phyloP scores from a whole-genome alignment of 2,113 vertebrate genomes.

The Callorhinus ursinus region DNA sequence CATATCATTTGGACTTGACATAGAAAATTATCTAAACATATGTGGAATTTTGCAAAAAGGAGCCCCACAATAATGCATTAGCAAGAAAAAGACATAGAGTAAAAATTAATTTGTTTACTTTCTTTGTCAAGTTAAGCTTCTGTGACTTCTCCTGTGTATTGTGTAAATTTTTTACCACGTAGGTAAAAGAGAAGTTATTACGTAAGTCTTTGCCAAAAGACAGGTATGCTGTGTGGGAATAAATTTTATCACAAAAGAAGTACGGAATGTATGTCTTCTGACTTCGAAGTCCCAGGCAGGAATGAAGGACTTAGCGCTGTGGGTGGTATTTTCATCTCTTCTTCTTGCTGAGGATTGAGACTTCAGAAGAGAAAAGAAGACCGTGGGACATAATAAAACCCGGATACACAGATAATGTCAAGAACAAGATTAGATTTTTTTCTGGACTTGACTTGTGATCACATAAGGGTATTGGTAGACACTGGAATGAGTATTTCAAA shows the following conservation, averaged over 20 bases:
- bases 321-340: neutral
- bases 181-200: neutral
- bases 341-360: neutral
- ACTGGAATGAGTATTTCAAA: neutral
- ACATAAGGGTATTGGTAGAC: neutral
- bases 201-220: neutral
- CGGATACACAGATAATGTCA: neutral
- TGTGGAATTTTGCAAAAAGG: neutral
- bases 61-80: neutral
- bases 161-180: neutral
- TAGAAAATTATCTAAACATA: neutral
- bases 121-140: neutral
- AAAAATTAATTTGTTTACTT: neutral
- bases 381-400: neutral
- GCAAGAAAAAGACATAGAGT: neutral
- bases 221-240: neutral
- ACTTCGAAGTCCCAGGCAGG: neutral
- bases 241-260: slow-evolving; percentile 11
- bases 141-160: neutral
- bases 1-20: neutral
- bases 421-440: slow-evolving; percentile 36
- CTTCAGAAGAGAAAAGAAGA: slow-evolving; percentile 22
- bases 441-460: neutral
- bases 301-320: neutral
- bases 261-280: neutral